A percentile compares a stretch with the other conserved stretches of the same genome.
Evolutionary conservation across 1,140 invertebrate genomes (phyloP).

Genomic region (Patella vulgata): DNA sequence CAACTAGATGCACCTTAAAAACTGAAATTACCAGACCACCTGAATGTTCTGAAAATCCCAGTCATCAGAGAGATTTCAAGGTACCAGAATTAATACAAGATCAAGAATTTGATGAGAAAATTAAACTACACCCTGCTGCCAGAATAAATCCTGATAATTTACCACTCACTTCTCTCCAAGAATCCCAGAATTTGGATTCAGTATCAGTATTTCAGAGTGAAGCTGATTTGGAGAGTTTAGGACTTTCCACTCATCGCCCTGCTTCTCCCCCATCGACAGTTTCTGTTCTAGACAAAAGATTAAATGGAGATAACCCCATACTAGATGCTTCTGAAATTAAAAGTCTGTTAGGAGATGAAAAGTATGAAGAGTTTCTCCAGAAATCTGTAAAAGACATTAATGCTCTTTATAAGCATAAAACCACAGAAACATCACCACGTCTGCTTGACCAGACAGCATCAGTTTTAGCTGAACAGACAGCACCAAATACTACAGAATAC

Average conservation of each 20-base stretch:
- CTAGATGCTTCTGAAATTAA: constrained; percentile 28
- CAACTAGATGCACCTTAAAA: no score
- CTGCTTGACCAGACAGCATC: neutral
- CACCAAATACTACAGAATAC: constrained; percentile 6
- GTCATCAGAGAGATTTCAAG: constrained; percentile 13
- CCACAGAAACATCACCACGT: constrained; percentile 24
- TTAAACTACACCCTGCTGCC: neutral
- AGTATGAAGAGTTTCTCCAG: constrained; percentile 40
- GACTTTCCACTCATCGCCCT: constrained; percentile 42
- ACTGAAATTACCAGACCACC: neutral
- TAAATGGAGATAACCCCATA: no score
- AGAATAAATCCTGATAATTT: constrained; percentile 7
- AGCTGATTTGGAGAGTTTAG: constrained; percentile 34
- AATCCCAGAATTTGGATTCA: constrained; percentile 21
- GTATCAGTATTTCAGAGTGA: constrained; percentile 33
- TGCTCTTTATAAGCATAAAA: constrained; percentile 29
- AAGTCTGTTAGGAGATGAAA: constrained; percentile 40
- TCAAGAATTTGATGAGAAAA: constrained; percentile 18
- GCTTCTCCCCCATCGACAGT: constrained; percentile 10
- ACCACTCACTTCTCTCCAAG: neutral
- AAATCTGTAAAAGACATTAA: constrained; percentile 41
- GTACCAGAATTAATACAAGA: constrained; percentile 11
- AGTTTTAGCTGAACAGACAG: neutral
- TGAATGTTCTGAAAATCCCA: neutral
- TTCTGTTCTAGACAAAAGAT: neutral